Evolutionary conservation across 2,888 invertebrate genomes (phyloP).

Genomic region (Drosophila formosana): DNA sequence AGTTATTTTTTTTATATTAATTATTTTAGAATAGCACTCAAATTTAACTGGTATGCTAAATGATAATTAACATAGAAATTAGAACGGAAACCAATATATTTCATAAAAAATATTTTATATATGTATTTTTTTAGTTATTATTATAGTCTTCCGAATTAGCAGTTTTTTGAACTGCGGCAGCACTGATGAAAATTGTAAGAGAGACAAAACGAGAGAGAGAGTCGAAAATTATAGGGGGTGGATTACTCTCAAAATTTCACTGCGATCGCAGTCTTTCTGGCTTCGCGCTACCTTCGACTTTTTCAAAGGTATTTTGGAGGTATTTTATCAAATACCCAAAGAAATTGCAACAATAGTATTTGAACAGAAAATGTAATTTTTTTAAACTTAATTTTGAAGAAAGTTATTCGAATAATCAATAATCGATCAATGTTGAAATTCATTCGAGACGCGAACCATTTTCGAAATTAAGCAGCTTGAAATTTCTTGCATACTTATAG

Average conservation of each 20-base stretch:
- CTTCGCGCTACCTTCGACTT: background rate
- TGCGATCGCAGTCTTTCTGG: background rate
- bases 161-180: slow-evolving; percentile 7
- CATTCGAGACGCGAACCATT: background rate
- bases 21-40: too few relatives aligned
- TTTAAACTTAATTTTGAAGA: background rate
- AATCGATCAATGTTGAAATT: background rate
- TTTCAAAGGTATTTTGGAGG: background rate
- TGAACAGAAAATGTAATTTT: too few relatives aligned
- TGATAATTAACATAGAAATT: too few relatives aligned
- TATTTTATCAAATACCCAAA: background rate
- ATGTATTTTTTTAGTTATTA: background rate
- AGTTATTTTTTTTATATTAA: too few relatives aligned
- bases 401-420: background rate
- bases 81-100: too few relatives aligned
- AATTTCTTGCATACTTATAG: slow-evolving; percentile 18
- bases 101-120: background rate
- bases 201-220: background rate
- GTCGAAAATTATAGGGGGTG: slow-evolving; percentile 17
- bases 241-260: slow-evolving; percentile 16
- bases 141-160: background rate
- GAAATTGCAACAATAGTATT: background rate
- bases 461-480: background rate
- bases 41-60: too few relatives aligned
- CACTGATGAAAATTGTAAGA: slow-evolving; percentile 24